Base-by-base conservation (phyloP, 2,888 invertebrate genomes). In the Boloria selene region DNA sequence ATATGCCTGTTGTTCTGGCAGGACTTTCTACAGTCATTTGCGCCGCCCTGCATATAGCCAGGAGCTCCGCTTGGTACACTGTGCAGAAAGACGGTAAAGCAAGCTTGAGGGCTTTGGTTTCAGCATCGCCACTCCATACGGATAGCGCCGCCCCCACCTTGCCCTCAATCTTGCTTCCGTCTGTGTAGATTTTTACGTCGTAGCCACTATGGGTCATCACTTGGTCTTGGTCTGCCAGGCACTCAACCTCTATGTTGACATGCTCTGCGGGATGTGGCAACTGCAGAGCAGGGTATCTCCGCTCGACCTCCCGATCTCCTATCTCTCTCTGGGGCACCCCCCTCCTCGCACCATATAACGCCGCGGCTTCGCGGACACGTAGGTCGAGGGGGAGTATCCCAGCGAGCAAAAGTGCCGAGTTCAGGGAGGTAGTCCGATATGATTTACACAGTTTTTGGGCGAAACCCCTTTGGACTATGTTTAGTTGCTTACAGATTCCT, bases 41-140 rank as follows among this genome's bases (percentile, higher is more conserved):
- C 13, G 13, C 13, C 7, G 44, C 44, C 17, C 22, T 22, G 3
- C 22, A 47, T 6, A 55, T 7, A 0, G 61, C 61, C 3, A 45
- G 42, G 26, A 65, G 10, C 17, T 65, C 55, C 5, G 61, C 61
- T 26, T 61, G 51, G 44, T 60, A 65, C 10, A 61, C 45, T 0
- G 54, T 31, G 13, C 61, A 65, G 31, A 45, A 65, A 2, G 38
- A 22, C 7, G 45, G 55, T 3, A 65, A 14, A 3, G 42, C 13
- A n/a, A 61, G 42, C 26, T 65, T 56, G 14, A 51, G 13, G 44
- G 38, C 1, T 45, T 45, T 51, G 17, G n/a, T 65, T 61, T 52
- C 52, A 2, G 10, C 31, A 0, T 7, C 45, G 0, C 14, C 42
- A 1, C 13, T 26, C 61, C 56, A 61, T 6, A 55, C 13, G 16